Percentiles rank a stretch among this genome's conserved stretches.
Evolutionary conservation across 2,888 invertebrate genomes (phyloP).

Genomic region (Tipula unca): DNA sequence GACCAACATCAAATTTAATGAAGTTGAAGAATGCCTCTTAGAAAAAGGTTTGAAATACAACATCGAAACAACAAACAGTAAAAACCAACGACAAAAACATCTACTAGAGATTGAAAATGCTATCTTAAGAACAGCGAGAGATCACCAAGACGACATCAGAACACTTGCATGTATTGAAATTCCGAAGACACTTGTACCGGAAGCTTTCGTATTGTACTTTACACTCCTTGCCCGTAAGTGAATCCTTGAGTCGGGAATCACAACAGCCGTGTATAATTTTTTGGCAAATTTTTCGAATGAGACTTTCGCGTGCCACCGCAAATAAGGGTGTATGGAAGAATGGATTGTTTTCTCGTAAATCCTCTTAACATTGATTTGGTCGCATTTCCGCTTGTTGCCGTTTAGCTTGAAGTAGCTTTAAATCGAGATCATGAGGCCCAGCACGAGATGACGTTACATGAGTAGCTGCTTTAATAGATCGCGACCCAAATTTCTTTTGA

Average conservation of each 20-base stretch:
- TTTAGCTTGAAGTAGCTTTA: conserved; percentile 92
- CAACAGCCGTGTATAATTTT: conserved; percentile 94
- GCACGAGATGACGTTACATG: conserved; percentile 74
- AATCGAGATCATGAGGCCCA: conserved; percentile 89
- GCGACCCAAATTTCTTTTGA: conserved; percentile 73
- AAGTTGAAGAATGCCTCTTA: no score
- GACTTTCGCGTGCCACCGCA: conserved; percentile 89
- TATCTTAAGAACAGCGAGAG: no score
- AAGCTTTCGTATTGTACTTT: conserved; percentile 96
- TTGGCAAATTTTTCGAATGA: conserved; percentile 89
- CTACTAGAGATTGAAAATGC: no score
- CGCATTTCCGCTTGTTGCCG: conserved; percentile 98
- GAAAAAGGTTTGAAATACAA: no score
- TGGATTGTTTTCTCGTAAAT: conserved; percentile 97
- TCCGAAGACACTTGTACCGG: no score
- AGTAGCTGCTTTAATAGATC: conserved; percentile 82
- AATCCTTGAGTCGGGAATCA: conserved; percentile 86
- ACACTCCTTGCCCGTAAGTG: conserved; percentile 90
- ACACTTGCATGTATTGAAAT: no score
- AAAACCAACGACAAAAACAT: no score
- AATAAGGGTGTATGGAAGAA: conserved; percentile 97
- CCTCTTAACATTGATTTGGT: conserved; percentile 94
- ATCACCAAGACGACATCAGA: no score
- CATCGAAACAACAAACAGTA: no score
- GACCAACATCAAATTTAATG: no score